Percentiles rank a stretch among this genome's conserved stretches.
These are phyloP conservation scores for Penelope pileata DNA, from an alignment of 2,113 vertebrate species.

Conservation along the genomic window DNA sequence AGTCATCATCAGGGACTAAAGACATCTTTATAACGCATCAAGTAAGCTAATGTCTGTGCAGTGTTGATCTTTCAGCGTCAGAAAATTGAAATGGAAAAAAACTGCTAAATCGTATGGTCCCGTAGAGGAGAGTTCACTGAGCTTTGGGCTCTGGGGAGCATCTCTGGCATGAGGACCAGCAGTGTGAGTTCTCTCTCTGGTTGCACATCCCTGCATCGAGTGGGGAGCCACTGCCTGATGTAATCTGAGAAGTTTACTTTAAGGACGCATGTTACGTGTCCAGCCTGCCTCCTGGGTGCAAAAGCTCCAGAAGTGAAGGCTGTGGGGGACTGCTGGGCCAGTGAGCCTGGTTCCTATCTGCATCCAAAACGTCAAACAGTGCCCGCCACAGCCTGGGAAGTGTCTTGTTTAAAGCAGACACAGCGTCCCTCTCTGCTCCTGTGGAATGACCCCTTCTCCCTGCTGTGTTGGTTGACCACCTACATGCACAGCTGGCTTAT, in stretches of 20 bases:
- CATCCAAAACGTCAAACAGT: neutral
- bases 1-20: neutral
- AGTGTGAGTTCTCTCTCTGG: neutral
- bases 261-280: neutral
- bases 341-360: neutral
- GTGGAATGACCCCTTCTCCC: neutral
- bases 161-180: neutral
- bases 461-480: neutral
- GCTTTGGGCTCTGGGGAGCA: accelerated
- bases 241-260: neutral
- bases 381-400: neutral
- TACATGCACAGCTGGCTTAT: neutral
- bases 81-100: neutral
- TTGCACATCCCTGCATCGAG: neutral
- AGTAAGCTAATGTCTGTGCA: neutral
- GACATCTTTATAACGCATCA: neutral
- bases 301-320: neutral
- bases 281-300: neutral
- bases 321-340: neutral
- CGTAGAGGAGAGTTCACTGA: neutral
- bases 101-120: neutral
- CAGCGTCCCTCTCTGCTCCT: neutral
- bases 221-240: accelerated
- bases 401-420: neutral
- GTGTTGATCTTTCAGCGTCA: neutral